Conservation (phyloP, 2,113 vertebrate species). For the Euleptes europaea region DNA sequence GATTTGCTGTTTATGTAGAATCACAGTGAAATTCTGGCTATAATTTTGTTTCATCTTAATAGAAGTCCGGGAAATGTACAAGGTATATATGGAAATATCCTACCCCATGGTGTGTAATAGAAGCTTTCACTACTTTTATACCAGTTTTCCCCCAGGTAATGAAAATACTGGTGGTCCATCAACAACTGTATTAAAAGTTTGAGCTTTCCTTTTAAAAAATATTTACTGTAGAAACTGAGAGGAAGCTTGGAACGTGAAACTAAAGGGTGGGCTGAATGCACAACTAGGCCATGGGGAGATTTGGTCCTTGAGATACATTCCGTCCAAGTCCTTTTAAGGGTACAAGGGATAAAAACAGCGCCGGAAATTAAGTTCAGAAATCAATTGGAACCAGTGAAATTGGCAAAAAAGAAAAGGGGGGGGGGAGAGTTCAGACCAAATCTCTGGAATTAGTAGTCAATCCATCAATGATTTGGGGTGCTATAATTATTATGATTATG, state of each 20-base stretch:
- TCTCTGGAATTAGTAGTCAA: too few relatives aligned
- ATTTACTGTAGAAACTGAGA: conserved; percentile 18
- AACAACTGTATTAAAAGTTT: background rate
- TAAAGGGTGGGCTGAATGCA: background rate
- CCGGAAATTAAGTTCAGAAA: too few relatives aligned
- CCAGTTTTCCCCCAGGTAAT: background rate
- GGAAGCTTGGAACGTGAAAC: background rate
- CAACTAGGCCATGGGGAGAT: too few relatives aligned
- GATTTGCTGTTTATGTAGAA: conserved; percentile 10
- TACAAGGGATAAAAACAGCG: too few relatives aligned
- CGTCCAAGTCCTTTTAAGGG: too few relatives aligned
- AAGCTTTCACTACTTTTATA: conserved; percentile 13
- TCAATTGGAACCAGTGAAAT: too few relatives aligned
- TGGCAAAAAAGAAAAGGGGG: too few relatives aligned
- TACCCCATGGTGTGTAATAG: background rate
- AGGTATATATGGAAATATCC: background rate
- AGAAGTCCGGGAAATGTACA: background rate
- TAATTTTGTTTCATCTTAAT: conserved; percentile 30
- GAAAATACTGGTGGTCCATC: background rate
- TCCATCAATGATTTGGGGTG: too few relatives aligned
- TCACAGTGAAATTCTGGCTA: background rate
- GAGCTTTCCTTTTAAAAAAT: conserved; percentile 12
- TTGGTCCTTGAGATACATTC: too few relatives aligned
- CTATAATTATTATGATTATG: too few relatives aligned
- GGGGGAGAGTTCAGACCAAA: too few relatives aligned